Evolutionary conservation across 2,797 vertebrate species (phyloP), one percentile per base, ranked within the genome.

Genomic region (Sebastes reedi): DNA sequence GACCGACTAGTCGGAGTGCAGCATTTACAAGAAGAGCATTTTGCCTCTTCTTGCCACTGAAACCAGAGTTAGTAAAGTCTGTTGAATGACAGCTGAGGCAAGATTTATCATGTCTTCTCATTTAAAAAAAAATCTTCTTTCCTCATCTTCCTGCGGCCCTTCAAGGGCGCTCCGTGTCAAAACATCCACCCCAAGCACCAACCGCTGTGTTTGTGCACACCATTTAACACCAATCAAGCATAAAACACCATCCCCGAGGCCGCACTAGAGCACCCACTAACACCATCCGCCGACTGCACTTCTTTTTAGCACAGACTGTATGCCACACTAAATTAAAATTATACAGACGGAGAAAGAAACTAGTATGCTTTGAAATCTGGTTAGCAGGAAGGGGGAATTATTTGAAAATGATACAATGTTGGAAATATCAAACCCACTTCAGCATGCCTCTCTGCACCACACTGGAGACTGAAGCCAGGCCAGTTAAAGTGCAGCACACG

Each of bases 151-250:
- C 68, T 81, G 66, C 12, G 11, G 70, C 72, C 75, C 75, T 70
- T 62, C 73, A 69, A 77, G 78, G 78, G 85, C 39, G 27, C 77
- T 32, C 73, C 14, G 42, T 88, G 80, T 91, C 86, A 89, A 86
- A 91, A 89, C 80, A 84, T 88, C 80, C 79, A 76, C 72, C 75
- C 79, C 34, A 14, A 67, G 75, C 77, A 8, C 67, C 82, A 69
- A 73, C 82, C 81, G 8, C 89, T 81, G 80, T 75, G 74, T 81
- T 86, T 75, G 72, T 81, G 86, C 85, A 88, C 87, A 82, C 87
- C 85, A 90, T 94, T 94, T 89, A 93, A 82, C 84, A 81, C 80
- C 87, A 89, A 86, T 91, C 83, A 90, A 87, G 91, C 92, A 81
- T 92, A 77, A 93, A 93, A 89, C 91, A 86, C 84, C 81, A 81